phyloP scores from a whole-genome alignment of 2,888 invertebrate species.

The Pyrochroa serraticornis region DNA sequence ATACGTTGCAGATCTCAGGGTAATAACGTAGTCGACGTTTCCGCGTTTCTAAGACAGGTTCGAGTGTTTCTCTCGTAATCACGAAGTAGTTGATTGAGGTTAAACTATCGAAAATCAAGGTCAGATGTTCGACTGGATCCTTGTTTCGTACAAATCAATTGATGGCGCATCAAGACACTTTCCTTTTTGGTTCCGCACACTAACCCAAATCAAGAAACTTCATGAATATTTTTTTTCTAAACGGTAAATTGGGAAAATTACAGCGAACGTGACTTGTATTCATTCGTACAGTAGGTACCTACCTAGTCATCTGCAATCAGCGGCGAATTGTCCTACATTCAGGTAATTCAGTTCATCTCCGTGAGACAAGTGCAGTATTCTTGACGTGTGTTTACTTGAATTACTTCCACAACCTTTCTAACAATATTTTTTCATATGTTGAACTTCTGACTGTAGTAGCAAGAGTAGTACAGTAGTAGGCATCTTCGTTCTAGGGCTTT shows the following conservation, averaged over 20 bases:
- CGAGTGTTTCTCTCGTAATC: slow-evolving; percentile 6
- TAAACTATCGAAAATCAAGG: slow-evolving; percentile 18
- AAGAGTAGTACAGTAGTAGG: too few species aligned
- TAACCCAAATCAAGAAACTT: slow-evolving; percentile 16
- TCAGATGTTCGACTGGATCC: slow-evolving; percentile 19
- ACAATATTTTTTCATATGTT: too few species aligned
- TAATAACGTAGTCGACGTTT: not conserved
- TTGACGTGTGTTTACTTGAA: too few species aligned
- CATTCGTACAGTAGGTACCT: too few species aligned
- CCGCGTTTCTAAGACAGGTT: slow-evolving; percentile 5
- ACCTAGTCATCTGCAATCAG: too few species aligned
- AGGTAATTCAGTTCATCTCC: too few species aligned
- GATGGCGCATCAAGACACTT: slow-evolving; percentile 21
- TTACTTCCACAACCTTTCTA: too few species aligned
- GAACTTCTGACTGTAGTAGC: too few species aligned
- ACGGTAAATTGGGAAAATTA: slow-evolving; percentile 2
- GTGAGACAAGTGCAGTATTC: too few species aligned
- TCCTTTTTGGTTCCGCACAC: slow-evolving; percentile 17
- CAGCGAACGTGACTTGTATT: not conserved
- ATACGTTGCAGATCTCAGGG: too few species aligned
- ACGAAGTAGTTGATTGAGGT: slow-evolving; percentile 8
- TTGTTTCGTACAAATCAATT: slow-evolving; percentile 14
- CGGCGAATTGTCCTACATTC: too few species aligned
- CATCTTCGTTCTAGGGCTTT: too few species aligned
- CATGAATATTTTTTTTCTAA: slow-evolving; percentile 11